phyloP scores from a whole-genome alignment of 2,888 invertebrate genomes.

The Drosophila nr. perissopoda region DNA sequence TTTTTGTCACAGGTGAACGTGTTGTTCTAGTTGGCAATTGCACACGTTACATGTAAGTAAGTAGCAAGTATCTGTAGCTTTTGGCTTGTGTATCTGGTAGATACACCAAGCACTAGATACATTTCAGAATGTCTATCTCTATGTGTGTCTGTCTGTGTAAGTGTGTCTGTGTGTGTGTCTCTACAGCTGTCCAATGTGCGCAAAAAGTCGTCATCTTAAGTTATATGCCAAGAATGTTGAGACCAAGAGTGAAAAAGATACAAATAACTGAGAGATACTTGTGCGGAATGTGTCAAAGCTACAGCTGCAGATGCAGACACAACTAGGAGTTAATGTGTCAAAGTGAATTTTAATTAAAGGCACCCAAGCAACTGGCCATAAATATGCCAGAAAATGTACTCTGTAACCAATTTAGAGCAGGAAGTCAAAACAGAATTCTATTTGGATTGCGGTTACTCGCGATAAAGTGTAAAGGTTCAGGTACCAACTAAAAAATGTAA shows the following conservation, averaged over 20 bases:
- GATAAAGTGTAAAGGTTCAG: not conserved
- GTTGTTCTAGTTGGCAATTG: constrained; percentile 79
- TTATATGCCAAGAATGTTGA: constrained; percentile 16
- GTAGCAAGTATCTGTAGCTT: constrained; percentile 15
- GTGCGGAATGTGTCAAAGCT: not conserved
- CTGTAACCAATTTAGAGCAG: not conserved
- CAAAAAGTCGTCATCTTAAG: constrained; percentile 28
- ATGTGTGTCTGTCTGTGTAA: not conserved
- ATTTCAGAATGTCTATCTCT: constrained; percentile 22
- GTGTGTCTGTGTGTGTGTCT: constrained; percentile 3
- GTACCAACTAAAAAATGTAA: too few species aligned
- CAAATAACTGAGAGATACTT: constrained; percentile 13
- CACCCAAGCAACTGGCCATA: not conserved
- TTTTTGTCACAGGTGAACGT: constrained; percentile 76
- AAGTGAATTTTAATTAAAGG: not conserved
- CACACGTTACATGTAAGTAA: constrained; percentile 63
- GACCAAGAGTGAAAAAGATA: constrained; percentile 3
- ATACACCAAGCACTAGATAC: constrained; percentile 18
- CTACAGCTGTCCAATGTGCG: constrained; percentile 20
- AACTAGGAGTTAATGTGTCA: not conserved
- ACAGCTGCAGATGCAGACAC: not conserved
- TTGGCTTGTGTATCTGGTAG: constrained; percentile 2
- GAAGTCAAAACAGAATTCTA: not conserved
- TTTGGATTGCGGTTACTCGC: too few species aligned
- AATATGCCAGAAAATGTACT: not conserved